Evolutionary conservation across 2,797 vertebrate genomes (phyloP), one percentile per base, ranked within the genome.

Genomic region (Microtus agrestis): DNA sequence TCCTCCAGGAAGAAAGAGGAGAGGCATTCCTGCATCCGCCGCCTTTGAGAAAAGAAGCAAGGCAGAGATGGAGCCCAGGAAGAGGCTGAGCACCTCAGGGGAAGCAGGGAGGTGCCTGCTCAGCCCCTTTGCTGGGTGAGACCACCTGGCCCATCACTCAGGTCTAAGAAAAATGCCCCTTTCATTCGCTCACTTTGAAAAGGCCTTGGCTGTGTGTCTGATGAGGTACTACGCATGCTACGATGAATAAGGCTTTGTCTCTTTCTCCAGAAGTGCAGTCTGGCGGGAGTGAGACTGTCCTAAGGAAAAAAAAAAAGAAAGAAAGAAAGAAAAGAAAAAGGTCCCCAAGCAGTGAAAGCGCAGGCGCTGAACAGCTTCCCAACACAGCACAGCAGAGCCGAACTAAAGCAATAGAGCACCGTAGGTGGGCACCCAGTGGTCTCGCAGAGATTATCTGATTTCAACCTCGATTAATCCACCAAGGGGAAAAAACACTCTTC

Each of bases 391-490:
- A 25, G n/a, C 21, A 3, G 8, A 87, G 67, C 81, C 29, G 82
- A 93, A 71, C 94, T 94, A 82, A 94, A 94, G 77, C 82, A 76
- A 91, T 76, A 84, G 43, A 73, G 37, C 34, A 77, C 89, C 78
- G 63, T 59, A 74, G 34, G 27, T 73, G 86, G 69, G 65, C 48
- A 95, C 63, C 61, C 74, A 40, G 63, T 37, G n/a, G 73, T 78
- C 89, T 94, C 61, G 46, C 94, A 81, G 78, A 29, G 21, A 74
- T 96, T 97, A 97, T 96, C 97, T 97, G 95, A 98, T 97, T 96
- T 97, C 95, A 96, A 87, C 93, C 95, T 93, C 96, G 95, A 96
- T 98, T 97, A 98, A 97, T 93, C 92, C 79, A 93, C 73, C 91
- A 91, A 46, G 17, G 17, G 87, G 80, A 67, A 93, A 93, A 94